phyloP scores from a whole-genome alignment of 2,797 vertebrate genomes.

The Scyliorhinus canicula region DNA sequence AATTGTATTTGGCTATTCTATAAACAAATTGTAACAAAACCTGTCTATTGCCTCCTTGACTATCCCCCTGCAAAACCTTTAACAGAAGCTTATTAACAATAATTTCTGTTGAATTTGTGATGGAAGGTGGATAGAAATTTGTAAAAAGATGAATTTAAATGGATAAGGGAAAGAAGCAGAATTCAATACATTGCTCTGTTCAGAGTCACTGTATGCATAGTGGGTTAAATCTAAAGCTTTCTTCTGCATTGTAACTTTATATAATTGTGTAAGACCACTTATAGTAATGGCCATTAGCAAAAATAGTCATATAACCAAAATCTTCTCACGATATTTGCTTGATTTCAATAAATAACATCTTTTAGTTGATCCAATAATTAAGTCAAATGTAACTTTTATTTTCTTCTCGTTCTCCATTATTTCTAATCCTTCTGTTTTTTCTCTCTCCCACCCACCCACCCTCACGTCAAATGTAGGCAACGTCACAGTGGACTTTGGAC shows the following conservation, averaged over 20 bases:
- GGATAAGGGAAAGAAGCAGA: not conserved
- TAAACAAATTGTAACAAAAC: not conserved
- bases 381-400: not conserved
- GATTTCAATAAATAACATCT: not conserved
- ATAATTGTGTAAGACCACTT: not conserved
- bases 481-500: constrained; percentile 90
- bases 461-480: constrained; percentile 56
- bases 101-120: not conserved
- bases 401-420: constrained; percentile 30
- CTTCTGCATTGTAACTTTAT: not conserved
- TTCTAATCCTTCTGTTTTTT: constrained; percentile 41
- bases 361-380: not conserved
- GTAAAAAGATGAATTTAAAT: not conserved
- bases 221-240: not conserved
- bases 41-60: not conserved
- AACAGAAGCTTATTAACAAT: not conserved
- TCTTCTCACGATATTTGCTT: not conserved
- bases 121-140: not conserved
- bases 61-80: not conserved
- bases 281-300: not conserved
- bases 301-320: not conserved
- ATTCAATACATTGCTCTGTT: not conserved
- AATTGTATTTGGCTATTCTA: not conserved
- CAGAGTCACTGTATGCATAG: not conserved
- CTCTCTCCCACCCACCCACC: not conserved